A percentile compares a stretch with the other conserved stretches of the same genome.
Conservation (phyloP, 2,113 vertebrate species). For the Cololabis saira region DNA sequence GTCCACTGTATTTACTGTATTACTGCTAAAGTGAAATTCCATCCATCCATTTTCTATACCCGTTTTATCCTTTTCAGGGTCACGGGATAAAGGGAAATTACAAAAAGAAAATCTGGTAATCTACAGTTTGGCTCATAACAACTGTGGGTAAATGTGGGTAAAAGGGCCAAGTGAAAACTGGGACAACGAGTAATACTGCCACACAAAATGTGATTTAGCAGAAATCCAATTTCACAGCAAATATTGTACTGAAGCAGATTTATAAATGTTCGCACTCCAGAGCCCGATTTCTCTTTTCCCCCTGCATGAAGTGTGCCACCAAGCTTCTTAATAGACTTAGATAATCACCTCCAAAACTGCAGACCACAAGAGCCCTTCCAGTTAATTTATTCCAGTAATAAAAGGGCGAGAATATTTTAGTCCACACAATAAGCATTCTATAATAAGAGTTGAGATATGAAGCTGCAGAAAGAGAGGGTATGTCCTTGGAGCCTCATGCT, state of each 20-base stretch:
- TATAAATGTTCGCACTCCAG: slow-evolving; percentile 24
- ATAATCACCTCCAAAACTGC: slow-evolving; percentile 8
- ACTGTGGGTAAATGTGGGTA: slow-evolving; percentile 1
- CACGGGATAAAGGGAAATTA: slow-evolving; percentile 24
- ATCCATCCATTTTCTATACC: too few relatives aligned
- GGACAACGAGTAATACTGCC: slow-evolving; percentile 39
- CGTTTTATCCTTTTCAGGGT: too few relatives aligned
- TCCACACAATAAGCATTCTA: not conserved
- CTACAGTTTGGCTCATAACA: slow-evolving; percentile 23
- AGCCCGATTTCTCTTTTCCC: not conserved
- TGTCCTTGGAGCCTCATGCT: not conserved
- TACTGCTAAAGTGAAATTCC: slow-evolving; percentile 12
- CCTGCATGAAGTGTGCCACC: not conserved
- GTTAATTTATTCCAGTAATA: slow-evolving; percentile 14
- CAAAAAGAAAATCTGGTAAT: slow-evolving; percentile 6
- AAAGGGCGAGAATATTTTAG: slow-evolving; percentile 11
- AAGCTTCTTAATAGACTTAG: not conserved
- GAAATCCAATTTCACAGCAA: slow-evolving; percentile 58
- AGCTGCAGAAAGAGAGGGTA: not conserved
- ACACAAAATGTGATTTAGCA: slow-evolving; percentile 56
- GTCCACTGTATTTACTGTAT: slow-evolving; percentile 8
- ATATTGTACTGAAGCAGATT: slow-evolving; percentile 36
- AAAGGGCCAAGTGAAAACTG: slow-evolving; percentile 46
- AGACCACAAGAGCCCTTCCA: slow-evolving; percentile 1
- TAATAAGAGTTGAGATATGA: not conserved